phyloP scores from a whole-genome alignment of 2,888 invertebrate species.

The Anoplius nigerrimus region DNA sequence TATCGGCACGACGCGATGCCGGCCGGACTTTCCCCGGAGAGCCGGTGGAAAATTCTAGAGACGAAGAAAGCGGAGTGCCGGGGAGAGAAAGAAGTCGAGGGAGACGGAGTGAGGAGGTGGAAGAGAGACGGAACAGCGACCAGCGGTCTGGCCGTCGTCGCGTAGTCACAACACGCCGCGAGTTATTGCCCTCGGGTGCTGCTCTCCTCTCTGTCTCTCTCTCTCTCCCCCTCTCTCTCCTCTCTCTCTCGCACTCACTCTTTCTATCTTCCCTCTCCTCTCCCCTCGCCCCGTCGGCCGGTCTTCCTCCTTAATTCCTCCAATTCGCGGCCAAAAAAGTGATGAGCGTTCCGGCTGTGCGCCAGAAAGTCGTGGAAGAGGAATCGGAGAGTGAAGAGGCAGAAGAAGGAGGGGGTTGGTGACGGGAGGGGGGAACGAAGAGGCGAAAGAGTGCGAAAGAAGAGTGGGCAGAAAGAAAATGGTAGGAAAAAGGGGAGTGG shows the following conservation, averaged over 20 bases:
- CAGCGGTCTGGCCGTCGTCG: constrained; percentile 70
- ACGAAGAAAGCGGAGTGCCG: background rate
- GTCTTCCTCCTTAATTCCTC: constrained; percentile 59
- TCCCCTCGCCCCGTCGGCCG: constrained; percentile 23
- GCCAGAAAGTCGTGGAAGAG: constrained; percentile 22
- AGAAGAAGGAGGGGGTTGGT: constrained; percentile 25
- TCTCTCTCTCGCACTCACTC: constrained; percentile 32
- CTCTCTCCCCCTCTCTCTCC: constrained; percentile 21
- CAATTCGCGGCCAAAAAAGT: constrained; percentile 62
- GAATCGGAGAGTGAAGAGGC: background rate
- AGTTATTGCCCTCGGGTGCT: constrained; percentile 64
- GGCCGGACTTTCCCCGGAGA: constrained; percentile 7
- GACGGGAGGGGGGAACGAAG: constrained; percentile 31
- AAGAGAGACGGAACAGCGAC: constrained; percentile 56
- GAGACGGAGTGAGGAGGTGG: background rate
- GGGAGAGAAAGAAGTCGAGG: background rate
- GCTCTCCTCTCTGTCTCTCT: constrained; percentile 27
- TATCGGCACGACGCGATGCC: background rate
- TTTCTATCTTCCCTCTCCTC: constrained; percentile 35
- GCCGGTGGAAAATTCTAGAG: constrained; percentile 3
- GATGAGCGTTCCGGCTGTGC: constrained; percentile 39
- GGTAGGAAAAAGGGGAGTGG: constrained; percentile 27
- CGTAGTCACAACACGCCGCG: constrained; percentile 67
- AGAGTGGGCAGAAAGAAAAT: constrained; percentile 7
- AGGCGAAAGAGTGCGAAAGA: constrained; percentile 22